phyloP scores from a whole-genome alignment of 2,888 invertebrate genomes.

The Pollenia angustigena region DNA sequence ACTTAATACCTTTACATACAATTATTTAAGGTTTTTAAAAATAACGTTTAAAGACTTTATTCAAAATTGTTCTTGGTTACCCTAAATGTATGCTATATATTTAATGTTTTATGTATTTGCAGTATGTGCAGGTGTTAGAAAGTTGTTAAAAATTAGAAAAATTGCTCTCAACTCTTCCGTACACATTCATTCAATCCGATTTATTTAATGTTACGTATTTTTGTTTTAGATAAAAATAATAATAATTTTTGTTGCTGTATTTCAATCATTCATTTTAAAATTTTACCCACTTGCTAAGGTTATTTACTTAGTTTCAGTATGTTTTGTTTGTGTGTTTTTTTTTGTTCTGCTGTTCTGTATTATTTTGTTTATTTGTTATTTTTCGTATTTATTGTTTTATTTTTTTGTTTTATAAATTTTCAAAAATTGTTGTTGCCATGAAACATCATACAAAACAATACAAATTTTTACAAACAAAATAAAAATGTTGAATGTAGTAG shows the following conservation, averaged over 20 bases:
- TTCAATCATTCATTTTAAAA: slow-evolving; percentile 68
- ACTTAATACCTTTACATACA: too few species aligned
- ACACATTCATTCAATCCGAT: slow-evolving; percentile 48
- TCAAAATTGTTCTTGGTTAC: background rate
- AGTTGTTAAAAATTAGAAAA: slow-evolving; percentile 51
- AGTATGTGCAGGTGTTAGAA: slow-evolving; percentile 17
- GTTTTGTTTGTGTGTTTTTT: slow-evolving; percentile 15
- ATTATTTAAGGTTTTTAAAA: too few species aligned
- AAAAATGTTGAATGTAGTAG: background rate
- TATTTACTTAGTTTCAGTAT: slow-evolving; percentile 67
- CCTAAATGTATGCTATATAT: slow-evolving; percentile 43
- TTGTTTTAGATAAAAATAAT: slow-evolving; percentile 50
- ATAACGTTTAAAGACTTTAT: too few species aligned
- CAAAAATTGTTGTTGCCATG: slow-evolving; percentile 66
- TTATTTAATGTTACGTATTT: slow-evolving; percentile 58
- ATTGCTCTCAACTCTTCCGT: slow-evolving; percentile 11
- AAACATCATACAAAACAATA: slow-evolving; percentile 70
- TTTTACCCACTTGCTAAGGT: slow-evolving; percentile 67
- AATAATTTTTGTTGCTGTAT: slow-evolving; percentile 26
- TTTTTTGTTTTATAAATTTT: slow-evolving; percentile 56
- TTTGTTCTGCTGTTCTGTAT: slow-evolving; percentile 9
- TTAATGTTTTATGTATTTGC: background rate
- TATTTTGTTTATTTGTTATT: slow-evolving; percentile 65
- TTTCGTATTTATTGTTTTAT: slow-evolving; percentile 29
- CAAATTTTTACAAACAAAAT: slow-evolving; percentile 66